phyloP scores from a whole-genome alignment of 2,888 invertebrate genomes.

The Parnassius glacialis region DNA sequence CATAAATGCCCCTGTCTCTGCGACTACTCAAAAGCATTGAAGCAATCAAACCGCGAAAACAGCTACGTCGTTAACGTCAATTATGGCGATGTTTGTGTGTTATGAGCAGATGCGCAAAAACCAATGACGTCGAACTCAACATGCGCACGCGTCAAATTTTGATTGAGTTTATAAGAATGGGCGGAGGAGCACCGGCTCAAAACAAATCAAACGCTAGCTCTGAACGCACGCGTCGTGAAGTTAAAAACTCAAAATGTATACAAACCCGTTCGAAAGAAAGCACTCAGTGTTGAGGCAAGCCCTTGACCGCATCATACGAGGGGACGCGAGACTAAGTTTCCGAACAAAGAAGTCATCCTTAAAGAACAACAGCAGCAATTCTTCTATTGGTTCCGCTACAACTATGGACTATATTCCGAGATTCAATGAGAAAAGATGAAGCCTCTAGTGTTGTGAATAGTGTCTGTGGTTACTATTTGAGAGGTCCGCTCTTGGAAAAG shows the following conservation, averaged over 20 bases:
- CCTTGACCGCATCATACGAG: slow-evolving; percentile 82
- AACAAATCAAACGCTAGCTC: slow-evolving; percentile 41
- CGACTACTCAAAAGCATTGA: not conserved
- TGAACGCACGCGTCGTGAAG: slow-evolving; percentile 44
- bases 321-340: slow-evolving; percentile 68
- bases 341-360: slow-evolving; percentile 54
- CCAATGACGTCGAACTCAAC: slow-evolving; percentile 44
- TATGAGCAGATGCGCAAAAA: slow-evolving; percentile 30
- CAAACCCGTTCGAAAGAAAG: slow-evolving; percentile 86
- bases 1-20: not conserved
- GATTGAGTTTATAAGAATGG: slow-evolving; percentile 50
- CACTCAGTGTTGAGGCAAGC: slow-evolving; percentile 85
- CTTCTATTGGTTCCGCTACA: slow-evolving; percentile 58
- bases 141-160: slow-evolving; percentile 48
- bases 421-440: slow-evolving; percentile 30
- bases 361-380: slow-evolving; percentile 49
- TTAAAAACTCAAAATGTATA: slow-evolving; percentile 76
- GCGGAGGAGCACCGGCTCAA: slow-evolving; percentile 35
- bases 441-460: slow-evolving; percentile 38
- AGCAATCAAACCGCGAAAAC: slow-evolving; percentile 10
- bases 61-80: slow-evolving; percentile 19
- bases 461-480: slow-evolving; percentile 53
- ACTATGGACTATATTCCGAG: slow-evolving; percentile 29
- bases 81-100: slow-evolving; percentile 18
- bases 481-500: slow-evolving; percentile 47